Evolutionary conservation across 2,113 vertebrate species (phyloP), one percentile per base, ranked within the genome.

Genomic region (Alouatta palliata): DNA sequence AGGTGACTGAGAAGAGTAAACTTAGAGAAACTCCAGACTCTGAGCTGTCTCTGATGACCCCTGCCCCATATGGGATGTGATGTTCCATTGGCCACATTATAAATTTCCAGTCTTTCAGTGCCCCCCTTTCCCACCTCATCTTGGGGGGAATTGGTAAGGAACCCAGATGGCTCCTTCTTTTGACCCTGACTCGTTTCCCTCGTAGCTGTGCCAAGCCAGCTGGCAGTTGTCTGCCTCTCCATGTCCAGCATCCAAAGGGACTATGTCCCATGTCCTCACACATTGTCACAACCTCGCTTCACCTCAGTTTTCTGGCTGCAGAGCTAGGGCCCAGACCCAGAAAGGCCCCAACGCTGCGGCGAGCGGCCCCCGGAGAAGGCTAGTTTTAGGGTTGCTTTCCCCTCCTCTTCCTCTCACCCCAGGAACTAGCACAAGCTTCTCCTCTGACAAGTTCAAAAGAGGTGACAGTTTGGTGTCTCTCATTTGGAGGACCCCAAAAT

Each of bases 31-130:
- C 27, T 16, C 70, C 75, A 54, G 40, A 45, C 45, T 66, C 19
- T 3, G 1, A n/a, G 73, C 52, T 66, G 43, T 45, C 25, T 5
- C 89, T 2, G 0, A 20, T 0, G 2, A 43, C 3, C 40, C 61
- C 71, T 40, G 17, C 11, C n/a, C 56, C 76, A 11, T 9, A 19
- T 23, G 11, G 43, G 52, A 47, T 12, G 10, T 0, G 8, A n/a
- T 25, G 11, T 54, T 47, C 91, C 47, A 17, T 21, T 23, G 35
- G 80, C 66, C n/a, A 32, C 75, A 37, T 56, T 56, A 68, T 47
- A 20, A 9, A 13, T n/a, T 54, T 40, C 73, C 6, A 4, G 25
- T 30, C 13, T 54, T 23, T 25, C 10, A 0, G 45, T 17, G 25
- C 21, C 40, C 75, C 35, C 47, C 23, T 25, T 27, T 8, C 25